Evolutionary conservation across 2,888 invertebrate genomes (phyloP), one percentile per base, ranked within the genome.

Genomic region (Eledona agricola): DNA sequence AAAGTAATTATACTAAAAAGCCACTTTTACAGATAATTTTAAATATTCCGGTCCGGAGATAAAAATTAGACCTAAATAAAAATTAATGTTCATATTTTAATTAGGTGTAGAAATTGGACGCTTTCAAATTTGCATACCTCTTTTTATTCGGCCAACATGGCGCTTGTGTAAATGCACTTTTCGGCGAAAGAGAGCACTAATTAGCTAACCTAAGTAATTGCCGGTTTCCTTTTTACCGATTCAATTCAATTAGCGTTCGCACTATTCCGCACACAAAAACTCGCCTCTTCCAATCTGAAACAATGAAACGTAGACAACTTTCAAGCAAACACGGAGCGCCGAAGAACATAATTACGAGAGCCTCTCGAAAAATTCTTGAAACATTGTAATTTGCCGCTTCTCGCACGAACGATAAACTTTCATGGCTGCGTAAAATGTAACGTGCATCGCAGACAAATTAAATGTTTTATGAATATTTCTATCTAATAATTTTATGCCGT

Each of bases 401-500:
- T 40, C 28, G 26, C 19, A 22, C 15, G 1, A 11, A 19, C 22
- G 6, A 35, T 51, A 51, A 51, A 51, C 9, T 51, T 51, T 51
- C 20, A 45, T 46, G 54, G 40, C 42, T 35, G 19, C 47, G 52
- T 58, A 58, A 58, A 58, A 51, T 46, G 46, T 55, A 29, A 26
- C 43, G 19, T 29, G 50, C 37, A 26, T 43, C 32, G 31, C 49
- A 32, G 47, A 55, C 49, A 47, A 55, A 58, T 58, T 58, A 55
- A 55, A 51, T 35, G 25, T 43, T 57, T 57, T 51, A 57, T 42
- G 51, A 51, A 57, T 51, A 51, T 51, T 51, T 50, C 43, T 55
- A 50, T 49, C 42, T 35, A 42, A 55, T 53, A 49, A 49, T 58
- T 53, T 43, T 37, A 43, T 22, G 28, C 22, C 11, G 43, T 29